Base-by-base conservation (phyloP, 2,113 vertebrate species). In the Chaetodon trifascialis region DNA sequence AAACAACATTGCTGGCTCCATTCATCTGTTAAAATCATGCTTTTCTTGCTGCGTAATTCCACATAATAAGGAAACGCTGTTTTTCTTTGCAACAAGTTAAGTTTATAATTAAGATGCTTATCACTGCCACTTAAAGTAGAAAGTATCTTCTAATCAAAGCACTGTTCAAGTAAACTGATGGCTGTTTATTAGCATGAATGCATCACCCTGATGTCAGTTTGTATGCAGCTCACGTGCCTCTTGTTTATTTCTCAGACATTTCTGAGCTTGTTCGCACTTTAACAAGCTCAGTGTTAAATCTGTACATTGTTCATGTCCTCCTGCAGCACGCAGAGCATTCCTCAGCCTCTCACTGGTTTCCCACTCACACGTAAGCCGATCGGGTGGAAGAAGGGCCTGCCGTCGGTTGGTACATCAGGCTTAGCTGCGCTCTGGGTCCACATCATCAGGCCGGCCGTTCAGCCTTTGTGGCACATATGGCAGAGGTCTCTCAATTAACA, bases 401-500 rank as follows among this genome's bases (percentile, higher is more conserved):
- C 14, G 44, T 82, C 9, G 80, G 46, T 30, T 76, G 90, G 82
- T 88, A 79, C 91, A 71, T 76, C 59, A n/a, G 86, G 86, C 83
- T 91, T 76, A 86, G 87, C 16, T 3, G 36, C 4, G 6, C 55
- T 80, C 60, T 34, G 21, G 8, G 62, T 67, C 68, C 86, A 73
- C 84, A 46, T 78, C 86, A 8, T 40, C 79, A 16, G 67, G 54
- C 34, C 0, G 0, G 15, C 0, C 44, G 0, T 14, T 77, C 55
- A 4, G 67, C 69, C 30, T 73, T 11, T 23, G 76, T 74, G 68
- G 80, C 19, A 83, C 94, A 93, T 73, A 88, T 91, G 93, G 89
- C 67, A 55, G 78, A 65, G 79, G 87, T 80, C 74, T 75, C 51
- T 89, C 86, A 88, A 89, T 91, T 94, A 89, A 78, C 94, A 89